phyloP scores from a whole-genome alignment of 2,888 invertebrate genomes.

The Tenthredo scrophulariae region DNA sequence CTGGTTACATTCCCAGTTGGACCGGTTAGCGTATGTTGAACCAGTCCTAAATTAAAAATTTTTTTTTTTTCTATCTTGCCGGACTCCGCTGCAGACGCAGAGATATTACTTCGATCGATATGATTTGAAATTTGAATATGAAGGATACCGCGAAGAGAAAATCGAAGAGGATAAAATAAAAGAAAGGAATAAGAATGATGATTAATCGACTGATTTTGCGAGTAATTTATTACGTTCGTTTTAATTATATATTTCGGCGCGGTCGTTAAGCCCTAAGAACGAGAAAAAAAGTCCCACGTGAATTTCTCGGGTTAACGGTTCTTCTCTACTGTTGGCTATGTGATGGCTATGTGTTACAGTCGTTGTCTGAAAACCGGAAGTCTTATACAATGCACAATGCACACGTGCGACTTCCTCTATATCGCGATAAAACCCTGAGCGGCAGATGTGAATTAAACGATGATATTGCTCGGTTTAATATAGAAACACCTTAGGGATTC shows the following conservation, averaged over 20 bases:
- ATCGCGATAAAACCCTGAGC: conserved; percentile 59
- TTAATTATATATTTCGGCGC: background rate
- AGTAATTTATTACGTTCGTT: background rate
- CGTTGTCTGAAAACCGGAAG: conserved; percentile 61
- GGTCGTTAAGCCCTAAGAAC: conserved; percentile 29
- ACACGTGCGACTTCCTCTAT: conserved; percentile 61
- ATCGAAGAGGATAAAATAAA: background rate
- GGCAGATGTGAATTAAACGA: conserved; percentile 18
- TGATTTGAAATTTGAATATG: background rate
- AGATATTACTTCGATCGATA: background rate
- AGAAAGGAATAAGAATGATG: background rate
- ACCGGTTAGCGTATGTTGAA: background rate
- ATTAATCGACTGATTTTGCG: background rate
- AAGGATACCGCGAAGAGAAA: background rate
- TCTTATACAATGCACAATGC: conserved; percentile 59
- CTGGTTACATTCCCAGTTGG: background rate
- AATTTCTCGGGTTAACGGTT: conserved; percentile 58
- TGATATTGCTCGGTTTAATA: background rate
- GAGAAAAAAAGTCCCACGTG: conserved; percentile 42
- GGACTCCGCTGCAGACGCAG: background rate
- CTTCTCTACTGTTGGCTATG: conserved; percentile 44
- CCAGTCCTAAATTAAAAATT: background rate
- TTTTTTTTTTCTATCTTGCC: background rate
- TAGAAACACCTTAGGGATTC: conserved; percentile 51
- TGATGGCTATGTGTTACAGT: conserved; percentile 34